Conservation (phyloP, 2,888 invertebrate species). For the Ellobium chinense region DNA sequence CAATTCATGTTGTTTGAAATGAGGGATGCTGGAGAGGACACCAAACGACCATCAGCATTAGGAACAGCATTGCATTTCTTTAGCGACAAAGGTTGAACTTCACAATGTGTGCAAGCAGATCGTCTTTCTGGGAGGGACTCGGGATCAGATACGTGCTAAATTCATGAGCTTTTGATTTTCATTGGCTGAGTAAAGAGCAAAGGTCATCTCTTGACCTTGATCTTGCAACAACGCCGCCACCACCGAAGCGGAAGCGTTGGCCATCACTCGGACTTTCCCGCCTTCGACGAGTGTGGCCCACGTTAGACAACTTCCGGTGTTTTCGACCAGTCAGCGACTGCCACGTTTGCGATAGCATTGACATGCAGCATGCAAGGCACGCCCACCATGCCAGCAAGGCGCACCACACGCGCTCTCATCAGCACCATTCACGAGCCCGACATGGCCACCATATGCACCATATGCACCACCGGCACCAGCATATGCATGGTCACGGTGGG, state of each 20-base stretch:
- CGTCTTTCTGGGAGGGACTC: too few species aligned
- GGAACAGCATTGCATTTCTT: too few species aligned
- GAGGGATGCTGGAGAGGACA: too few species aligned
- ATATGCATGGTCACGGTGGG: slow-evolving; percentile 49
- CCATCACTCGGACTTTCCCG: slow-evolving; percentile 29
- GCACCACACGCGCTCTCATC: slow-evolving; percentile 53
- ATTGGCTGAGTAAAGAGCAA: too few species aligned
- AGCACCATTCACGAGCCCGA: slow-evolving; percentile 43
- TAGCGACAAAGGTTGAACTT: too few species aligned
- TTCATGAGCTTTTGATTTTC: too few species aligned
- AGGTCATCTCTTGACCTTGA: too few species aligned
- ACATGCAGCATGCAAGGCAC: slow-evolving; percentile 54
- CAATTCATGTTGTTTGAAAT: too few species aligned
- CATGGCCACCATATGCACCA: slow-evolving; percentile 42
- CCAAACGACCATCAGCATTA: too few species aligned
- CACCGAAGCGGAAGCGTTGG: slow-evolving; percentile 2
- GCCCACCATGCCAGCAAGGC: slow-evolving; percentile 53
- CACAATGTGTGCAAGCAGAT: too few species aligned
- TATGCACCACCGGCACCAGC: slow-evolving; percentile 42
- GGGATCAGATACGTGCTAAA: too few species aligned
- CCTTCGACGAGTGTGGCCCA: slow-evolving; percentile 38
- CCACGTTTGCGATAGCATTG: slow-evolving; percentile 8
- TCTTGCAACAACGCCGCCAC: slow-evolving; percentile 29
- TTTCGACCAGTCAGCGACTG: neutral
- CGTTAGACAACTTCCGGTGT: slow-evolving; percentile 22